Conservation (phyloP, 1,140 invertebrate genomes). For the Zaprionus davidi region DNA sequence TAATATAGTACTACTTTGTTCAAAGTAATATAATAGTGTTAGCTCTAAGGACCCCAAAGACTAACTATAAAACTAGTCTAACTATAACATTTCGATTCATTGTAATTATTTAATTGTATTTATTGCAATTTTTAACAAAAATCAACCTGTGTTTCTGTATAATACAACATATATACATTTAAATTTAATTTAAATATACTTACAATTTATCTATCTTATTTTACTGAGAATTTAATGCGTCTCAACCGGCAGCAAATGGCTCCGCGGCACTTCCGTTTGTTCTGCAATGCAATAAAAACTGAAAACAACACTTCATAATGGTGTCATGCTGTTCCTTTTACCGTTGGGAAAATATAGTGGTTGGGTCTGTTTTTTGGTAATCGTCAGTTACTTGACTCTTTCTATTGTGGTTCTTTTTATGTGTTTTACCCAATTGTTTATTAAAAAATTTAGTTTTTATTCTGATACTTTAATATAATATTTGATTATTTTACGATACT, state of each 20-base stretch:
- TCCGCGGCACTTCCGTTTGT: conserved; percentile 5
- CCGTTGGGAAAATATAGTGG: background rate
- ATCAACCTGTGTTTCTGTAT: no score
- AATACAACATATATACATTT: no score
- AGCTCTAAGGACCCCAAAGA: no score
- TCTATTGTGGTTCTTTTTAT: background rate
- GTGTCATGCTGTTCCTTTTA: conserved; percentile 59
- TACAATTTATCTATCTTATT: conserved; percentile 3
- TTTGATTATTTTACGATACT: no score
- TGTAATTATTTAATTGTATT: no score
- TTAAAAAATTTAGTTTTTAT: background rate
- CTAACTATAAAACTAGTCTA: no score
- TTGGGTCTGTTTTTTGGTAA: background rate
- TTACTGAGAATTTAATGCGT: background rate
- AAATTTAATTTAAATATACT: no score
- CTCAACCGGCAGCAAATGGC: conserved; percentile 4
- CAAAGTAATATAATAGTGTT: no score
- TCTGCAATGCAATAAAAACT: conserved; percentile 50
- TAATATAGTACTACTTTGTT: no score
- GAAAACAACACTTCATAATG: conserved; percentile 70
- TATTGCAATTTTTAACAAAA: no score
- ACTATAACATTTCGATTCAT: no score
- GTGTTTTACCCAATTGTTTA: background rate
- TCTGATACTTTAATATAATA: no score
- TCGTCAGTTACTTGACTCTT: background rate